Conservation (phyloP, 2,888 invertebrate genomes). For the Dilophus febrilis region DNA sequence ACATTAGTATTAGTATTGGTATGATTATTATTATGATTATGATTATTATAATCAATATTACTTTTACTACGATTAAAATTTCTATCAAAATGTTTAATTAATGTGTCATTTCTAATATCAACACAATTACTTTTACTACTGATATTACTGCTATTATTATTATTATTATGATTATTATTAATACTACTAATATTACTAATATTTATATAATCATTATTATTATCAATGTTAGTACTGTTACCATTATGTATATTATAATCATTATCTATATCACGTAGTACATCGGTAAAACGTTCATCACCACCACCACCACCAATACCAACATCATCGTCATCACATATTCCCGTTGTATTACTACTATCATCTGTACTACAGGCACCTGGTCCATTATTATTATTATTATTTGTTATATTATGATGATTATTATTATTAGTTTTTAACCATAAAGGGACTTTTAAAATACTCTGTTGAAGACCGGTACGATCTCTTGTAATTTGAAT, state of each 20-base stretch:
- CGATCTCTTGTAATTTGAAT: conserved; percentile 80
- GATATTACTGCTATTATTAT: no score
- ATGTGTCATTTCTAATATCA: conserved; percentile 18
- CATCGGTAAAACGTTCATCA: no score
- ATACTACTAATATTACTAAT: conserved; percentile 30
- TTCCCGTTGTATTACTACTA: no score
- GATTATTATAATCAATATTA: conserved; percentile 24
- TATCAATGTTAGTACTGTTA: conserved; percentile 23
- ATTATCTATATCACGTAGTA: no score
- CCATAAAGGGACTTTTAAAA: conserved; percentile 50
- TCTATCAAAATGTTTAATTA: conserved; percentile 16
- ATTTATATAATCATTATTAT: conserved; percentile 19
- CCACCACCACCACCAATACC: not conserved
- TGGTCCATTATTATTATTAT: not conserved
- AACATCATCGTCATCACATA: not conserved
- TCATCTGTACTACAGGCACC: not conserved
- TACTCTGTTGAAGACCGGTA: conserved; percentile 73
- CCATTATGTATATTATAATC: conserved; percentile 10
- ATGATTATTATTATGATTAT: not conserved
- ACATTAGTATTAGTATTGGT: not conserved
- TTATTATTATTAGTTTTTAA: conserved; percentile 27
- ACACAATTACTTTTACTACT: not conserved
- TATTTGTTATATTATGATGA: conserved; percentile 7
- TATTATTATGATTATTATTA: conserved; percentile 15
- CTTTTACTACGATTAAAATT: conserved; percentile 24